A percentile compares a stretch with the other conserved stretches of the same genome.
phyloP scores from a whole-genome alignment of 1,140 invertebrate species.

The Drosophila paulistorum region DNA sequence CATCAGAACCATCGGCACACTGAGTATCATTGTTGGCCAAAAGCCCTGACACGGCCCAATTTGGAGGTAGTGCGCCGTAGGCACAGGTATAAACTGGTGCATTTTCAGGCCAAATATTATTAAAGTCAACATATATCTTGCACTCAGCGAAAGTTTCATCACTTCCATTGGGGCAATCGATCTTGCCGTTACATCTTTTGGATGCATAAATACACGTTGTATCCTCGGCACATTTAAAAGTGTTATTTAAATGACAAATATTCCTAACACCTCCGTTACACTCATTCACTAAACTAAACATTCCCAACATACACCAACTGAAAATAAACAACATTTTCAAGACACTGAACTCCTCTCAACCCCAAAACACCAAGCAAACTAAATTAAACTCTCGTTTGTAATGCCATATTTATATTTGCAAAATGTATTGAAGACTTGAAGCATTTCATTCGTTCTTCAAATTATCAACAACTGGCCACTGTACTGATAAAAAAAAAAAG shows the following conservation, averaged over 20 bases:
- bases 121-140: neutral
- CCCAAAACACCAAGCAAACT: no score
- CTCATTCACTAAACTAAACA: no score
- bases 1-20: conserved; percentile 33
- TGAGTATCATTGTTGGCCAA: neutral
- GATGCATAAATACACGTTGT: neutral
- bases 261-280: neutral
- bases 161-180: conserved; percentile 9
- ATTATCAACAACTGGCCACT: no score
- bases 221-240: neutral
- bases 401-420: no score
- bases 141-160: conserved; percentile 29
- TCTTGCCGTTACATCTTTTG: neutral
- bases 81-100: conserved; percentile 12
- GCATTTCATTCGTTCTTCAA: no score
- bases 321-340: neutral
- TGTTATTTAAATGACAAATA: neutral
- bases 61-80: neutral
- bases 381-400: no score
- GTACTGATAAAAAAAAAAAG: no score
- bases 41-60: no score
- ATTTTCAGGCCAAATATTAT: neutral
- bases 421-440: no score
- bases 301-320: no score
- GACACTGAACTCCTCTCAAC: no score